Percentiles rank a stretch among this genome's conserved stretches.
Conservation (phyloP, 2,113 vertebrate genomes). For the Miniopterus natalensis region DNA sequence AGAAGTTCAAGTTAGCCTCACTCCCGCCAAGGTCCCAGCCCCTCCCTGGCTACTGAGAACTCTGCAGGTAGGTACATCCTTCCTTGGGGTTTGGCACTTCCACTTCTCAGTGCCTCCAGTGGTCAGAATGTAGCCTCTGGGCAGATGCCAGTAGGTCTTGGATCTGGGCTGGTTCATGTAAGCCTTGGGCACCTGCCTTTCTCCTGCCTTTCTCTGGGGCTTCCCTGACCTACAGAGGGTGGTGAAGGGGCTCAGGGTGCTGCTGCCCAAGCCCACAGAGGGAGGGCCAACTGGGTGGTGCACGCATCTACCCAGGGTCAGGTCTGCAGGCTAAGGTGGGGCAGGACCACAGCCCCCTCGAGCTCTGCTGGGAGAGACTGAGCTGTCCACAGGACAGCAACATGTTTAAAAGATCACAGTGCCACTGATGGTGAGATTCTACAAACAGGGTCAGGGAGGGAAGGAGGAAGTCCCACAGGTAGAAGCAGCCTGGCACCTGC, state of each 20-base stretch:
- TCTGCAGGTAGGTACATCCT: rapidly evolving
- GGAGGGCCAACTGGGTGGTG: too few relatives aligned
- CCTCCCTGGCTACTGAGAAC: not conserved
- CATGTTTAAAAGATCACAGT: too few relatives aligned
- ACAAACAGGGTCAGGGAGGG: too few relatives aligned
- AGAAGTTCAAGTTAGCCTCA: not conserved
- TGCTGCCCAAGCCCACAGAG: not conserved
- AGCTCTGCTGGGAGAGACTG: not conserved
- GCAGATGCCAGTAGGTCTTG: too few relatives aligned
- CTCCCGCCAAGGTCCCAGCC: not conserved
- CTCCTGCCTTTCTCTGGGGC: too few relatives aligned
- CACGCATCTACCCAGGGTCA: not conserved
- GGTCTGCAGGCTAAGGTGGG: not conserved
- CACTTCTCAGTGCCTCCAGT: not conserved
- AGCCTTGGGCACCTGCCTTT: not conserved
- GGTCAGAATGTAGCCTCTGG: not conserved
- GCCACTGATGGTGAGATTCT: too few relatives aligned
- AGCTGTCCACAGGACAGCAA: not conserved
- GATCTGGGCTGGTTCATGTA: not conserved
- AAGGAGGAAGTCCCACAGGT: too few relatives aligned
- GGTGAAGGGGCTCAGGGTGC: not conserved
- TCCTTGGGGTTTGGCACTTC: rapidly evolving
- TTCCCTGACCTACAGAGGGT: not conserved
- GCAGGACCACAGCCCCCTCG: not conserved
- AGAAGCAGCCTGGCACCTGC: too few relatives aligned